Evolutionary conservation across 2,888 invertebrate species (phyloP).

Genomic region (Mythimna pallens): DNA sequence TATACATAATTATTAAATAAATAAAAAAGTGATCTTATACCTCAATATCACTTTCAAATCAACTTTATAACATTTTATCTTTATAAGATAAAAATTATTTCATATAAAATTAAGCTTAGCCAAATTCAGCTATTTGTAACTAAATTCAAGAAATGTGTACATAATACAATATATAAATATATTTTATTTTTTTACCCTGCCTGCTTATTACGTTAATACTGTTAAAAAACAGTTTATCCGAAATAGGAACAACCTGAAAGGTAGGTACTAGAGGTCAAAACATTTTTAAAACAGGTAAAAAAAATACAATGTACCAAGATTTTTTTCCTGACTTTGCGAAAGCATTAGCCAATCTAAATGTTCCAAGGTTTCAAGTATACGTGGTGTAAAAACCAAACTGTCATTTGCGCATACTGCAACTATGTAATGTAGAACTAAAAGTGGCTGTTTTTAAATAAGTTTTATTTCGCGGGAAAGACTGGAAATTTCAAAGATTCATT

Average conservation of each 20-base stretch:
- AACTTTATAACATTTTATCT: constrained; percentile 11
- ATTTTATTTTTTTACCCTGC: constrained; percentile 46
- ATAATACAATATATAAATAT: background rate
- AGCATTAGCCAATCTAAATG: no score
- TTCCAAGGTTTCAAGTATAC: no score
- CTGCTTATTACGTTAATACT: background rate
- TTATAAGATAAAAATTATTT: constrained; percentile 8
- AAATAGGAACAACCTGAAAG: constrained; percentile 14
- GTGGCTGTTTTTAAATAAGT: background rate
- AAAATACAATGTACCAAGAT: background rate
- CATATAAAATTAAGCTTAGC: constrained; percentile 27
- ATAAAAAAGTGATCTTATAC: constrained; percentile 1
- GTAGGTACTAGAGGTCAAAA: background rate
- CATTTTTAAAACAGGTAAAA: background rate
- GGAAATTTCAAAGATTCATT: background rate
- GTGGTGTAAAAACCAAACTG: background rate
- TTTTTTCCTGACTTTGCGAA: no score
- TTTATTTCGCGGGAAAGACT: background rate
- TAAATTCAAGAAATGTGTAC: background rate
- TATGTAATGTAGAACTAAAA: background rate
- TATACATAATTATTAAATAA: background rate
- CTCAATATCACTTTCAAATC: constrained; percentile 22
- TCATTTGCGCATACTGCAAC: background rate
- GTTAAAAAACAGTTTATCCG: constrained; percentile 3
- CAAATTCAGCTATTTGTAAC: constrained; percentile 33